Base-by-base conservation (phyloP, 2,888 invertebrate genomes). In the Eupithecia tripunctaria region DNA sequence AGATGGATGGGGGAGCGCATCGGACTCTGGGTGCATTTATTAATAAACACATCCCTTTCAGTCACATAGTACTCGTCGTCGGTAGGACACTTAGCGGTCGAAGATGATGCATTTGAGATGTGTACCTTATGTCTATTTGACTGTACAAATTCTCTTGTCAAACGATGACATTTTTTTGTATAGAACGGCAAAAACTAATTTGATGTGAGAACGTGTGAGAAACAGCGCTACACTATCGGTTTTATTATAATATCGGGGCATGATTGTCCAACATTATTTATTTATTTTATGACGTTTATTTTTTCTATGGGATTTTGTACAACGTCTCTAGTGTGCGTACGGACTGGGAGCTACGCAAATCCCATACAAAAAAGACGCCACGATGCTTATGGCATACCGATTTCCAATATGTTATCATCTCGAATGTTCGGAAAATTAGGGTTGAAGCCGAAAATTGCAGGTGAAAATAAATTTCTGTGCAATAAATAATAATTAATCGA, bases 401-500 rank as follows among this genome's bases (percentile, higher is more conserved):
- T 47, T n/a, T 47, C n/a, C n/a, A 15, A n/a, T 47, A 10, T 47
- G n/a, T 8, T 10, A 47, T 21, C 51, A 2, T 21, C 21, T 6
- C 15, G 2, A 21, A 51, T 51, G 21, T 21, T 25, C 51, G n/a
- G n/a, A 47, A 56, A 25, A 25, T 25, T 25, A 14, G 4, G 12
- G 21, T 21, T 56, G 12, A 25, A 21, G 51, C 21, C 21, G 10
- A 32, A 62, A 32, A 62, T 32, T 32, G 2, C 10, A 12, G 36
- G 32, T 18, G 29, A 12, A n/a, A 68, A 43, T 63, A 21, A 63
- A 47, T 63, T 21, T 36, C 47, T 12, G 38, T 56, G 56, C 21
- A 38, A 59, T 62, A 15, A 69, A 69, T 69, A 62, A 36, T 63
- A n/a, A 67, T 38, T 59, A 59, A 67, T 47, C 68, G 32, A 32